Conservation (phyloP, 1,140 invertebrate species). For the Lordiphosa mommai region DNA sequence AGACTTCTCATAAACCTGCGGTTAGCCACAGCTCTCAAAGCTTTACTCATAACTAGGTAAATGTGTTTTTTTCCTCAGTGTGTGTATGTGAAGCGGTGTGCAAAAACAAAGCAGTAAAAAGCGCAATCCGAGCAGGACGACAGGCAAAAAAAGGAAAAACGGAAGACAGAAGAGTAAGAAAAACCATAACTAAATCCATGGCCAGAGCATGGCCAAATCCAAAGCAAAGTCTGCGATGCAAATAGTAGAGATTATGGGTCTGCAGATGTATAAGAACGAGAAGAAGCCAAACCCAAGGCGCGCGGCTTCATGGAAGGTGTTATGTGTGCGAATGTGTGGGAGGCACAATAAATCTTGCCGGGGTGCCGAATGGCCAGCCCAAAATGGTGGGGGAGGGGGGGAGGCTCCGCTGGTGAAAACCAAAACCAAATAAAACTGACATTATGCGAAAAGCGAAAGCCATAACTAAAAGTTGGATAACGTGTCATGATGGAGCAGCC, state of each 20-base stretch:
- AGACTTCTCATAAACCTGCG: constrained; percentile 7
- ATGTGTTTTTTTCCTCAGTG: constrained; percentile 1
- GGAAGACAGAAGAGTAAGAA: constrained; percentile 54
- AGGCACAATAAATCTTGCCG: constrained; percentile 72
- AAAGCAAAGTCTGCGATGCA: constrained; percentile 76
- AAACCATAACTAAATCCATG: constrained; percentile 78
- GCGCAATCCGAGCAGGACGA: constrained; percentile 46
- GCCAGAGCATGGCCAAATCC: constrained; percentile 67
- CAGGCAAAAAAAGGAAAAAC: background rate
- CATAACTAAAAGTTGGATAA: constrained; percentile 76
- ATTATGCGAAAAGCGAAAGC: constrained; percentile 78
- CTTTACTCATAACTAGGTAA: constrained; percentile 25
- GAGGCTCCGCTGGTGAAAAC: constrained; percentile 52
- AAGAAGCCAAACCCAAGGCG: constrained; percentile 17
- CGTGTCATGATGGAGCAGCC: constrained; percentile 60
- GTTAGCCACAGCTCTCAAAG: constrained; percentile 24
- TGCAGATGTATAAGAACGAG: constrained; percentile 63
- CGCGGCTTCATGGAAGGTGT: constrained; percentile 31
- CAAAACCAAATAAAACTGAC: constrained; percentile 78
- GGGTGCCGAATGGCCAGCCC: constrained; percentile 59
- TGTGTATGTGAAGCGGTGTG: no score
- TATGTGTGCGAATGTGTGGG: constrained; percentile 33
- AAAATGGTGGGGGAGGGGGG: constrained; percentile 17
- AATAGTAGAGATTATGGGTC: constrained; percentile 76
- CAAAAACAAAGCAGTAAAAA: constrained; percentile 26